Conservation (phyloP, 2,797 vertebrate genomes). For the Pterois miles region DNA sequence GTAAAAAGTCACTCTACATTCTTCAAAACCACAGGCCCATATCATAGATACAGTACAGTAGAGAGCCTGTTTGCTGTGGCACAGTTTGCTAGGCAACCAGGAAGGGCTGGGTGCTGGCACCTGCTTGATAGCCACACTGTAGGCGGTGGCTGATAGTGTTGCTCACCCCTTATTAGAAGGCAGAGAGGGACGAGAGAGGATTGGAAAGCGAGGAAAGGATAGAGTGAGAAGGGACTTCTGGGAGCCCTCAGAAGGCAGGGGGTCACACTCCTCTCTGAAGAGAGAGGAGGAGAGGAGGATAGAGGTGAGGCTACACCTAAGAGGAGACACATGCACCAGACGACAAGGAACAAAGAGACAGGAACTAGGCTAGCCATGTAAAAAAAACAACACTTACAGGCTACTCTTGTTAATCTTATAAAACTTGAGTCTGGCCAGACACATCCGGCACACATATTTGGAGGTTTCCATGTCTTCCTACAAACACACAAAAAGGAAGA, state of each 20-base stretch:
- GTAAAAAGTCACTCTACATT: background rate
- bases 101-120: constrained; percentile 28
- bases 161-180: constrained; percentile 92
- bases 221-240: constrained; percentile 93
- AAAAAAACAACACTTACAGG: constrained; percentile 88
- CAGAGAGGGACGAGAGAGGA: constrained; percentile 91
- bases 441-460: constrained; percentile 99
- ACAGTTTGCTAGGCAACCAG: constrained; percentile 62
- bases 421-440: constrained; percentile 96
- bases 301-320: constrained; percentile 65
- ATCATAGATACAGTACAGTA: constrained; percentile 5
- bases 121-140: constrained; percentile 35
- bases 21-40: background rate
- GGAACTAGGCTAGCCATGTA: constrained; percentile 52
- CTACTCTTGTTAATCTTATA: constrained; percentile 97
- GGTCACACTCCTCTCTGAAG: constrained; percentile 89
- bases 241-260: constrained; percentile 87
- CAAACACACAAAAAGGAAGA: constrained; percentile 17
- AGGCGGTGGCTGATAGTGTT: constrained; percentile 67
- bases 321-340: constrained; percentile 51
- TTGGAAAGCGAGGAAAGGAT: constrained; percentile 92
- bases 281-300: constrained; percentile 76
- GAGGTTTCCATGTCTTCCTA: constrained; percentile 99
- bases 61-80: constrained; percentile 50
- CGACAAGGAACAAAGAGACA: constrained; percentile 59